These are phyloP conservation scores for Drosophila algonquin DNA, from an alignment of 2,888 invertebrate genomes.

Conservation along the genomic window DNA sequence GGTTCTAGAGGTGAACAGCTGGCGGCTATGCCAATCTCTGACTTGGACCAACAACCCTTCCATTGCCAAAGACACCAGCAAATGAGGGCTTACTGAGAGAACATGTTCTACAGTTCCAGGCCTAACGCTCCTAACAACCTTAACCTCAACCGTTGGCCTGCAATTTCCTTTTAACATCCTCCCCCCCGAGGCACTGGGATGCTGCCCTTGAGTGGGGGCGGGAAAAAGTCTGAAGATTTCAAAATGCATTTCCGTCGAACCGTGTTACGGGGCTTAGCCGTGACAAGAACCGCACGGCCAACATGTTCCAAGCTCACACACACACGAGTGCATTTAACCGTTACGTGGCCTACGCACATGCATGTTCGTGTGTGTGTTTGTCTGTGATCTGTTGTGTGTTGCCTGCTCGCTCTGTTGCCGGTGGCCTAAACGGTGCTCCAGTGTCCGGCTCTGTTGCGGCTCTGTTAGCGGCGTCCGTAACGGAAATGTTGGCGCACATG, in stretches of 20 bases:
- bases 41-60: slow-evolving; percentile 29
- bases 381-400: slow-evolving; percentile 24
- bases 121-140: too few relatives aligned
- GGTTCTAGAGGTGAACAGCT: slow-evolving; percentile 16
- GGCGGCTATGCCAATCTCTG: slow-evolving; percentile 22
- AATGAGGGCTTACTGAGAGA: background rate
- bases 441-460: slow-evolving; percentile 62
- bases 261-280: slow-evolving; percentile 62
- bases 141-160: slow-evolving; percentile 17
- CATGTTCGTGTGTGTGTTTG: slow-evolving; percentile 10
- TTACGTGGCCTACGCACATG: slow-evolving; percentile 27
- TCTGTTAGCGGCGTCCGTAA: slow-evolving; percentile 61
- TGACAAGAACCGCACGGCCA: slow-evolving; percentile 61
- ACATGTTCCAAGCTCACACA: slow-evolving; percentile 56
- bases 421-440: slow-evolving; percentile 1
- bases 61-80: background rate
- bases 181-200: too few relatives aligned
- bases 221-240: slow-evolving; percentile 29
- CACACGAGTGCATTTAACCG: slow-evolving; percentile 43
- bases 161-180: slow-evolving; percentile 44
- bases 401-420: slow-evolving; percentile 28
- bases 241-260: slow-evolving; percentile 58
- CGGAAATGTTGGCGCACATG: slow-evolving; percentile 68
- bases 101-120: too few relatives aligned
- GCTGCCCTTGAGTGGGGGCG: background rate